Conservation (phyloP, 2,797 vertebrate species). For the Craterocephalus amniculus region DNA sequence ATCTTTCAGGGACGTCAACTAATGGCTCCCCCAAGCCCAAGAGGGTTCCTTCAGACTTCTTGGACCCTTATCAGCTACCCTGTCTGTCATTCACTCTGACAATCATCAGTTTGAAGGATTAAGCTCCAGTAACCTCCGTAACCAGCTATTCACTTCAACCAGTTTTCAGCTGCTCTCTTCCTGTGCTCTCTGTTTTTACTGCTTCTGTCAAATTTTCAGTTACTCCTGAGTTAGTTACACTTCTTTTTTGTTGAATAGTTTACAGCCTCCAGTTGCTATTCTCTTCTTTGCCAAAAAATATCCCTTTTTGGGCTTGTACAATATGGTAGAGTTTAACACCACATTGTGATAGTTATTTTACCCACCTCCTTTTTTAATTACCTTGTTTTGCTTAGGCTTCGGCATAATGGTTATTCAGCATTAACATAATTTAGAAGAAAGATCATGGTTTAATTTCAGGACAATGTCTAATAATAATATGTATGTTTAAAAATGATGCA, state of each 20-base stretch:
- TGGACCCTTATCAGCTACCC: background rate
- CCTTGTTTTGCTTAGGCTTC: background rate
- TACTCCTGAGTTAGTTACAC: conserved; percentile 3
- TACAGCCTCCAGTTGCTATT: conserved; percentile 2
- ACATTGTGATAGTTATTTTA: background rate
- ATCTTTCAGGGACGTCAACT: conserved; percentile 6
- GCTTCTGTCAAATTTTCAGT: conserved; percentile 19
- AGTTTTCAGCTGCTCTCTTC: background rate
- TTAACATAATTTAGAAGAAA: too few species aligned
- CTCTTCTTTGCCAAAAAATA: background rate
- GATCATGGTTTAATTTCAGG: too few species aligned
- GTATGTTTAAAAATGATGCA: too few species aligned
- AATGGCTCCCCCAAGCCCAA: conserved; percentile 1
- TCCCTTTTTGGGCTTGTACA: too few species aligned
- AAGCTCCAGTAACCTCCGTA: conserved; percentile 25
- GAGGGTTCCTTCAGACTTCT: background rate
- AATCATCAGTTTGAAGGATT: conserved; percentile 12
- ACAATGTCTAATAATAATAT: too few species aligned
- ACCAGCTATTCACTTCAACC: conserved; percentile 10
- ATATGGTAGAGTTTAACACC: too few species aligned
- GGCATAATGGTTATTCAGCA: too few species aligned
- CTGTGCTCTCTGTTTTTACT: conserved; percentile 8
- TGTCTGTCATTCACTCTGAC: conserved; percentile 10
- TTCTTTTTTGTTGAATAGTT: conserved; percentile 11
- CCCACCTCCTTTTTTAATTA: background rate